Percentiles rank a stretch among this genome's conserved stretches.
These are phyloP conservation scores for Cinara cedri DNA, from an alignment of 2,888 invertebrate genomes.

Conservation along the genomic window DNA sequence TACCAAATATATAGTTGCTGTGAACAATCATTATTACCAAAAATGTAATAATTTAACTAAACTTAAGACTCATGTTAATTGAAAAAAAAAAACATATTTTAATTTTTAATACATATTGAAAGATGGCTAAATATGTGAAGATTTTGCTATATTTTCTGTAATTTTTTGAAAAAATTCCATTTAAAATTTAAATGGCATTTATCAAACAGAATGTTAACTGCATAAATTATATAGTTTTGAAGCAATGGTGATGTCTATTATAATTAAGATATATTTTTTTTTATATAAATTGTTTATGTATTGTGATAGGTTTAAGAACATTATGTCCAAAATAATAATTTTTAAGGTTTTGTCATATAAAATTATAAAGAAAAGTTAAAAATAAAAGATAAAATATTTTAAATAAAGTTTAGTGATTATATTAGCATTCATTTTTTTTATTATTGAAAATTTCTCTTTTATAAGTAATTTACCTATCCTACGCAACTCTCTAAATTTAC, in stretches of 20 bases:
- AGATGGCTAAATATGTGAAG: constrained; percentile 3
- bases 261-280: constrained; percentile 47
- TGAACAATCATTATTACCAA: constrained; percentile 29
- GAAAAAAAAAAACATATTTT: constrained; percentile 6
- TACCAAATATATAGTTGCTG: constrained; percentile 33
- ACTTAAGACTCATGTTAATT: constrained; percentile 3
- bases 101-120: constrained; percentile 42
- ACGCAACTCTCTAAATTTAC: too few species aligned
- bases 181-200: constrained; percentile 14
- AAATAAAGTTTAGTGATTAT: constrained; percentile 16
- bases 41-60: constrained; percentile 1
- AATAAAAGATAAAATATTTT: constrained; percentile 52
- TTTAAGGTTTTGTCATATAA: constrained; percentile 46
- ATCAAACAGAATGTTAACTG: not conserved
- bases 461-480: too few species aligned
- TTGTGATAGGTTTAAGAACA: constrained; percentile 48
- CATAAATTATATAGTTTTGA: constrained; percentile 30
- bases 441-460: too few species aligned
- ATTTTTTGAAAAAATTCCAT: constrained; percentile 13
- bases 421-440: not conserved
- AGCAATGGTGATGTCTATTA: constrained; percentile 40
- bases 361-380: constrained; percentile 33
- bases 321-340: constrained; percentile 46
- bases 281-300: constrained; percentile 36
- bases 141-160: constrained; percentile 5